Evolutionary conservation across 2,797 vertebrate species (phyloP).

Genomic region (Diglossa cyanea): DNA sequence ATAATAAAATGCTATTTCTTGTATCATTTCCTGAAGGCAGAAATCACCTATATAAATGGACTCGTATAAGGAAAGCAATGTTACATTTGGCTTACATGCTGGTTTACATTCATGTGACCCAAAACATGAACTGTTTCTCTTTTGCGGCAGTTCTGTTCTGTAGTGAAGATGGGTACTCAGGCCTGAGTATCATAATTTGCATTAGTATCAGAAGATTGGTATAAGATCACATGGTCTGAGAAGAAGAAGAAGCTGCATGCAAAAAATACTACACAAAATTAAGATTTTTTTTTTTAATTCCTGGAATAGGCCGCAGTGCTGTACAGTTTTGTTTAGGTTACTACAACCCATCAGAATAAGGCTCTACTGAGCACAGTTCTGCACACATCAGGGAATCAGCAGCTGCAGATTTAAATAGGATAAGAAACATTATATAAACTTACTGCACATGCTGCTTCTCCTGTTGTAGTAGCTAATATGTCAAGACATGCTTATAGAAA

Average conservation of each 20-base stretch:
- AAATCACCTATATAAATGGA: background rate
- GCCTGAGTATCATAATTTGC: background rate
- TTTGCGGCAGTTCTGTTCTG: background rate
- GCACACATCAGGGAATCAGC: slow-evolving; percentile 48
- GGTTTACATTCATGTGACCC: background rate
- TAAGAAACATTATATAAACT: slow-evolving; percentile 37
- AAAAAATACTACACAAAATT: background rate
- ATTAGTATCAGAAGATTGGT: background rate
- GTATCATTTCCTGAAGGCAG: background rate
- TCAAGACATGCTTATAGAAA: slow-evolving; percentile 22
- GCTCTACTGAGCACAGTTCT: slow-evolving; percentile 6
- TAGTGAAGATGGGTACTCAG: background rate
- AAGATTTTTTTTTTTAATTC: background rate
- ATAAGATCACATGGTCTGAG: background rate
- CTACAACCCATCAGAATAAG: background rate
- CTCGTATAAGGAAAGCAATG: background rate
- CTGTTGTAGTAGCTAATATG: slow-evolving; percentile 33
- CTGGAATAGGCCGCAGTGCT: background rate
- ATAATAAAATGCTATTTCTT: slow-evolving; percentile 9
- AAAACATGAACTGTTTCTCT: background rate
- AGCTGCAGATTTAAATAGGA: slow-evolving; percentile 41
- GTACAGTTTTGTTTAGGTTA: background rate
- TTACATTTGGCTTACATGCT: background rate
- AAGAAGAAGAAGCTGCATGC: background rate
- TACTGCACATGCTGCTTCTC: slow-evolving; percentile 27